phyloP scores from a whole-genome alignment of 2,113 vertebrate species.

The Suncus etruscus region DNA sequence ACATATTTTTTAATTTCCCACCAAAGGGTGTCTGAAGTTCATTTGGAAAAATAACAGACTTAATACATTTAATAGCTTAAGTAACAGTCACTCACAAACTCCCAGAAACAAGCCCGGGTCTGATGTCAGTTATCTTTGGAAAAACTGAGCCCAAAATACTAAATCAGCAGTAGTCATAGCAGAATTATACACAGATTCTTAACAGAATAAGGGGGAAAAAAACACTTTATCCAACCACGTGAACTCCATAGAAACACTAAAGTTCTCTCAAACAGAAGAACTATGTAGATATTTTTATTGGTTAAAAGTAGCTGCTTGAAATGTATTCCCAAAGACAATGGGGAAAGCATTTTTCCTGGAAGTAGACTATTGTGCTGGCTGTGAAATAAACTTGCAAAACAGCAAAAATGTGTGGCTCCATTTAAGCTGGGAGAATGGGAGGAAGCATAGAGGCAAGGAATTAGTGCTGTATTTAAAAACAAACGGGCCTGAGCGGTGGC shows the following conservation, averaged over 20 bases:
- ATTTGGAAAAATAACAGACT: constrained; percentile 32
- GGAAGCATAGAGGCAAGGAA: neutral
- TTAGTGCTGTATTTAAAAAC: neutral
- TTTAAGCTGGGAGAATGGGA: neutral
- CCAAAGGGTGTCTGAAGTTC: constrained; percentile 5
- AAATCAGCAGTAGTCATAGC: constrained; percentile 11
- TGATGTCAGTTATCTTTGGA: constrained; percentile 33
- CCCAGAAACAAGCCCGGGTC: constrained; percentile 33
- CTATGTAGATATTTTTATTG: constrained; percentile 48
- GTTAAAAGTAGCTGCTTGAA: constrained; percentile 51
- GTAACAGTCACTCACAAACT: constrained; percentile 48
- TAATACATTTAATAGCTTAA: constrained; percentile 43
- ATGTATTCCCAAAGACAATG: constrained; percentile 63
- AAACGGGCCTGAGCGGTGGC: no score
- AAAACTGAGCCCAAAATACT: neutral
- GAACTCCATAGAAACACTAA: constrained; percentile 42
- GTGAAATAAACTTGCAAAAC: constrained; percentile 53
- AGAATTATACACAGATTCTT: constrained; percentile 38
- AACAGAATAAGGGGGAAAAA: constrained; percentile 36
- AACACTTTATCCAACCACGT: constrained; percentile 35
- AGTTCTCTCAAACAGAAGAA: constrained; percentile 43
- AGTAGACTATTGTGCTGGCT: constrained; percentile 12
- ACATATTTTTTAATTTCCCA: constrained; percentile 15
- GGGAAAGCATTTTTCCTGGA: constrained; percentile 57
- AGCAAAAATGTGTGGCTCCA: neutral